These are phyloP conservation scores for Papilio dardanus DNA, from an alignment of 1,140 invertebrate genomes.

Conservation along the genomic window DNA sequence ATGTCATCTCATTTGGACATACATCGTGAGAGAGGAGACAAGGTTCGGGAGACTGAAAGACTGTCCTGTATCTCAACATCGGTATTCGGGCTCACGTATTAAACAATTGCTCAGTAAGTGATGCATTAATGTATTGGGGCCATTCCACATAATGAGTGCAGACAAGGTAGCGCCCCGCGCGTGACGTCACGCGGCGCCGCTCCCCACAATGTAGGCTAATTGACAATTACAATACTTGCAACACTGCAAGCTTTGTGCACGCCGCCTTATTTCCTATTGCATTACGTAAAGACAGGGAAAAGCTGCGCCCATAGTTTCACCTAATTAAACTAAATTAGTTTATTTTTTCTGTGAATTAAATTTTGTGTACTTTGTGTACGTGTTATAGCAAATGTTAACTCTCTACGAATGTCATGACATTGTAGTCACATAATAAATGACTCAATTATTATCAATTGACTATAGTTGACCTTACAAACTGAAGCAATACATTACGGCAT, in stretches of 20 bases:
- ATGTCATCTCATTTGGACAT: not conserved
- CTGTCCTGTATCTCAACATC: not conserved
- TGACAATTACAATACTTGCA: slow-evolving; percentile 7
- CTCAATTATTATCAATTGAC: too few relatives aligned
- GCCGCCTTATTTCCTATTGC: not conserved
- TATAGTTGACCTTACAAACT: too few relatives aligned
- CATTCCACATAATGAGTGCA: not conserved
- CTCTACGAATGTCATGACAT: too few relatives aligned
- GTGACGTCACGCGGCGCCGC: slow-evolving; percentile 6
- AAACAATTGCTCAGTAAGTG: not conserved
- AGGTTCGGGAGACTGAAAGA: not conserved
- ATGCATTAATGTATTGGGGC: not conserved
- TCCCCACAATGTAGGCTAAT: not conserved
- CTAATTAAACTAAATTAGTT: not conserved
- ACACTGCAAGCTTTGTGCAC: not conserved
- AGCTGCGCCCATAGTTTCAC: not conserved
- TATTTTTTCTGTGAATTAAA: not conserved
- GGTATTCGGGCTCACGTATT: not conserved
- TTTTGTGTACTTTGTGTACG: too few relatives aligned
- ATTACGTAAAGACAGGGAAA: not conserved
- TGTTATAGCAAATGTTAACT: too few relatives aligned
- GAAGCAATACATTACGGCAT: too few relatives aligned
- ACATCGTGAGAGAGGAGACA: not conserved
- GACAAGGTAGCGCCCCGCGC: not conserved
- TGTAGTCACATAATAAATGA: too few relatives aligned